Percentiles rank a stretch among this genome's conserved stretches.
Evolutionary conservation across 2,113 vertebrate genomes (phyloP).

Genomic region (Saguinus midas): DNA sequence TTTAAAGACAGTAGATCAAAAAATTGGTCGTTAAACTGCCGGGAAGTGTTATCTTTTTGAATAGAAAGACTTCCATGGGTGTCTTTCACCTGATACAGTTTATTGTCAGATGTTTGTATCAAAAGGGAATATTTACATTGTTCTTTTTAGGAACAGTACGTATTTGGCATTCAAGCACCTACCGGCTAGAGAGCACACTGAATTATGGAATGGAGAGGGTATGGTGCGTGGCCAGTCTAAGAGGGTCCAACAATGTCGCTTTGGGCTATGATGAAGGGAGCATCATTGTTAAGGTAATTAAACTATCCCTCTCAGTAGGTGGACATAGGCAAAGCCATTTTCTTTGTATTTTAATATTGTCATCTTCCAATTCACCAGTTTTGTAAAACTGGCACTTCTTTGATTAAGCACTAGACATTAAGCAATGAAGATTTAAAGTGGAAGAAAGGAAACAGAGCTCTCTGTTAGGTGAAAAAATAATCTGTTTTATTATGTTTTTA

Average conservation of each 20-base stretch:
- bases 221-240: slow-evolving; percentile 96
- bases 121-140: background rate
- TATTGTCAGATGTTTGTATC: background rate
- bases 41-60: background rate
- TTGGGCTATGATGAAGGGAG: slow-evolving; percentile 98
- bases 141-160: slow-evolving; percentile 92
- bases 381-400: slow-evolving; percentile 15
- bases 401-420: background rate
- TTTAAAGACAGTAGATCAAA: background rate
- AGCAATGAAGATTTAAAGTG: background rate
- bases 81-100: background rate
- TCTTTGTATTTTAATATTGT: background rate
- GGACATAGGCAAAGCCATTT: background rate
- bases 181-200: slow-evolving; percentile 96
- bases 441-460: background rate
- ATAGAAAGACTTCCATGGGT: background rate
- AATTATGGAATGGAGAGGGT: slow-evolving; percentile 99
- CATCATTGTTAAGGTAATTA: slow-evolving; percentile 97
- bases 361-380: slow-evolving; percentile 2
- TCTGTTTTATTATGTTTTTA: background rate
- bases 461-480: background rate
- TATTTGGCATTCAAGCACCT: slow-evolving; percentile 99
- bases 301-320: background rate
- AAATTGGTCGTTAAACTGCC: background rate
- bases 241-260: slow-evolving; percentile 97